A percentile compares a stretch with the other conserved stretches of the same genome.
These are phyloP conservation scores for Temnothorax nylanderi DNA, from an alignment of 1,140 invertebrate genomes.

Conservation along the genomic window DNA sequence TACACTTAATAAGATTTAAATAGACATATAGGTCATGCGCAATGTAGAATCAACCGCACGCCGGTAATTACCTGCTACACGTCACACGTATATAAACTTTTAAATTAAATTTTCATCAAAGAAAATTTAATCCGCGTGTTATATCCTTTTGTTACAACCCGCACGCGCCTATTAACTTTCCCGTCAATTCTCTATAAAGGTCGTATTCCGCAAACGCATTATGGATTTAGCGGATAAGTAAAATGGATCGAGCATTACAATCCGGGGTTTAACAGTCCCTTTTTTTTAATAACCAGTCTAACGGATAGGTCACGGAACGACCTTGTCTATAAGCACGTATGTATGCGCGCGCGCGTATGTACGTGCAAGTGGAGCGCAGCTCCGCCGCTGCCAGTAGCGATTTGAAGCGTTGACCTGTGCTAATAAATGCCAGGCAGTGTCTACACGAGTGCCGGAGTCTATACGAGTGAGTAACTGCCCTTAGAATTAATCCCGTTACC, in stretches of 20 bases:
- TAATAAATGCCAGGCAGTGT: constrained; percentile 76
- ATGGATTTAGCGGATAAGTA: constrained; percentile 12
- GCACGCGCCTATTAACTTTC: constrained; percentile 12
- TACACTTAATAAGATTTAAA: constrained; percentile 62
- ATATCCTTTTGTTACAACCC: background rate
- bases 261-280: background rate
- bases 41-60: constrained; percentile 13
- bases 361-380: background rate
- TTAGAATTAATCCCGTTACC: constrained; percentile 71
- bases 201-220: constrained; percentile 29
- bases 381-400: constrained; percentile 59
- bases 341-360: background rate
- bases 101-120: constrained; percentile 7
- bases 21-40: constrained; percentile 37
- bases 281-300: constrained; percentile 54
- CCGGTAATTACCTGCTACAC: background rate
- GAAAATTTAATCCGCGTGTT: constrained; percentile 7
- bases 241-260: constrained; percentile 20
- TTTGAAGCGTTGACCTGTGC: constrained; percentile 77
- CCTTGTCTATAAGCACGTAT: constrained; percentile 42
- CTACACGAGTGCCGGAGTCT: constrained; percentile 20
- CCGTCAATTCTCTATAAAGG: constrained; percentile 25
- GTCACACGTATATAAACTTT: background rate
- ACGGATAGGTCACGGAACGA: constrained; percentile 61
- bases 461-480: constrained; percentile 55